Percentiles rank a stretch among this genome's conserved stretches.
These are phyloP conservation scores for Anarsia innoxiella DNA, from an alignment of 2,888 invertebrate genomes.

Conservation along the genomic window DNA sequence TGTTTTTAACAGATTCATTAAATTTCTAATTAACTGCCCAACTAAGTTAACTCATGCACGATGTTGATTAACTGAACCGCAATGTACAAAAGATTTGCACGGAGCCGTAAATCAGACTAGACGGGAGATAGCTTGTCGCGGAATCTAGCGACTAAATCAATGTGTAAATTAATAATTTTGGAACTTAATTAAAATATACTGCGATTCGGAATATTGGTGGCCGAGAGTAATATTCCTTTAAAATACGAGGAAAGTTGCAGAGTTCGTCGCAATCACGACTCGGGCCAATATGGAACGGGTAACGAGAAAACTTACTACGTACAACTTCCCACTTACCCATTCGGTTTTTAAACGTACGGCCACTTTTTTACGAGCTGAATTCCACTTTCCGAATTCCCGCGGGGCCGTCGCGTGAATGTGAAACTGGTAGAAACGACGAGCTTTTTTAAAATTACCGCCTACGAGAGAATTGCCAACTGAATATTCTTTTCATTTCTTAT, in stretches of 20 bases:
- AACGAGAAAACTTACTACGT: slow-evolving; percentile 34
- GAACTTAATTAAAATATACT: slow-evolving; percentile 55
- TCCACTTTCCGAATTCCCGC: slow-evolving; percentile 20
- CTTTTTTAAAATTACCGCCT: slow-evolving; percentile 6
- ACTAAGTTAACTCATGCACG: too few species aligned
- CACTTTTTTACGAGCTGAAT: slow-evolving; percentile 21
- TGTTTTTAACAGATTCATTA: too few species aligned
- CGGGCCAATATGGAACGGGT: slow-evolving; percentile 29
- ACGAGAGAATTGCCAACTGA: too few species aligned
- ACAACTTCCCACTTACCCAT: slow-evolving; percentile 26
- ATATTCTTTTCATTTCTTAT: too few species aligned
- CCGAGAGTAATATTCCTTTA: slow-evolving; percentile 23
- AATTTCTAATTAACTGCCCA: too few species aligned
- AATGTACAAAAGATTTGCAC: too few species aligned
- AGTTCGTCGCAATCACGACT: slow-evolving; percentile 22
- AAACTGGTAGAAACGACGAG: neutral
- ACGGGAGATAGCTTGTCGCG: neutral
- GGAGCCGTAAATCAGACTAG: neutral
- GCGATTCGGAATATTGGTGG: slow-evolving; percentile 26
- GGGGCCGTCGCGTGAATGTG: slow-evolving; percentile 5
- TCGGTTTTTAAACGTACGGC: slow-evolving; percentile 24
- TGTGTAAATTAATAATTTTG: slow-evolving; percentile 50
- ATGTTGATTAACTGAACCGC: too few species aligned
- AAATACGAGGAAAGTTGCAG: slow-evolving; percentile 27
- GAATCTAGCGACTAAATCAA: slow-evolving; percentile 28